Conservation (phyloP, 1,140 invertebrate genomes). For the Belonocnema kinseyi region DNA sequence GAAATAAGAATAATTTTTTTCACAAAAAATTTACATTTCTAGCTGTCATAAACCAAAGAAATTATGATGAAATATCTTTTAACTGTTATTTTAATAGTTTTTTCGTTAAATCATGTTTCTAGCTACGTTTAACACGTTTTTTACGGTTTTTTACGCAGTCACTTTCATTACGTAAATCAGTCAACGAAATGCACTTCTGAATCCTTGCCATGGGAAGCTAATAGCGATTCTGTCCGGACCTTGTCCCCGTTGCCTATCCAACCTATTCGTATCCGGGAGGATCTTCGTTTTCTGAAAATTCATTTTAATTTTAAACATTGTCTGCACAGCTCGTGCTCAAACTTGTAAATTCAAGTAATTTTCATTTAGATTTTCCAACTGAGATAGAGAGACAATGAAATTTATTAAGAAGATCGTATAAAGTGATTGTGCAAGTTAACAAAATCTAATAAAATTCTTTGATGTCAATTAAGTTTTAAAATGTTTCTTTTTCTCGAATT, state of each 20-base stretch:
- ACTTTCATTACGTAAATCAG: constrained; percentile 28
- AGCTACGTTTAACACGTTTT: constrained; percentile 26
- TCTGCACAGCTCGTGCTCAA: background rate
- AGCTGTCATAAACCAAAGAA: no score
- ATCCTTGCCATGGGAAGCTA: constrained; percentile 29
- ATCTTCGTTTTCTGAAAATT: constrained; percentile 23
- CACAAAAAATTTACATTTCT: no score
- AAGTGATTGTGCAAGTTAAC: background rate
- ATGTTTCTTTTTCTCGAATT: no score
- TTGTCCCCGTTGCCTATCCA: constrained; percentile 14
- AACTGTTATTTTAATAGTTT: background rate
- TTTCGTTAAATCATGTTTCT: constrained; percentile 16
- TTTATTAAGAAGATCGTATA: background rate
- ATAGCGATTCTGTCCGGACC: constrained; percentile 20
- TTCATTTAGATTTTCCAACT: constrained; percentile 1
- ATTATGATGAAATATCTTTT: no score
- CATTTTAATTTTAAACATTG: constrained; percentile 18
- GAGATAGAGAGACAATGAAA: background rate
- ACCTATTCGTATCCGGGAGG: constrained; percentile 27
- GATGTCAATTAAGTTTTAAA: no score
- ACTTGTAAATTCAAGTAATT: background rate
- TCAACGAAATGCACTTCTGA: constrained; percentile 22
- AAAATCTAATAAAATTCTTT: no score
- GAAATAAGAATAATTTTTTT: no score
- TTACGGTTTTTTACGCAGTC: constrained; percentile 20